Conservation (phyloP, 2,113 vertebrate species). For the Chauna torquata region DNA sequence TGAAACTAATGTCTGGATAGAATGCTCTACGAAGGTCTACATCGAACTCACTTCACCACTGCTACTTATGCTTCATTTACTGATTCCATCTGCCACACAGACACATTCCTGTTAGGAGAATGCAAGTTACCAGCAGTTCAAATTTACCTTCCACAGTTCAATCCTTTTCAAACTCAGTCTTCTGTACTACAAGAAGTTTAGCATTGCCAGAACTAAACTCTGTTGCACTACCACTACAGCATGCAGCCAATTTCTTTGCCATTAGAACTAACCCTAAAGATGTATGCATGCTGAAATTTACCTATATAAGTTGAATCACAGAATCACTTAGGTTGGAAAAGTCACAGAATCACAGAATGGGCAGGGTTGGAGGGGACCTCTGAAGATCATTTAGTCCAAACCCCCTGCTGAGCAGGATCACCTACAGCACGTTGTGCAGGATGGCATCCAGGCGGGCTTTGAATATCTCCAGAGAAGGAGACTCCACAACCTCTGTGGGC, state of each 20-base stretch:
- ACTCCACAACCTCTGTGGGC: no score
- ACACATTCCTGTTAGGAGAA: not conserved
- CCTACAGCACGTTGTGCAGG: no score
- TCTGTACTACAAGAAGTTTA: not conserved
- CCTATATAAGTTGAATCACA: not conserved
- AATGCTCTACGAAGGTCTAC: not conserved
- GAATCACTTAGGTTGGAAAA: no score
- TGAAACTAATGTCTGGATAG: not conserved
- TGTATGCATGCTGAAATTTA: not conserved
- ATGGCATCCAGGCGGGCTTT: no score
- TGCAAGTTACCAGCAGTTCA: not conserved
- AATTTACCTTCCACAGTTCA: not conserved
- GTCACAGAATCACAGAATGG: no score
- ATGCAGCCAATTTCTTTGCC: not conserved
- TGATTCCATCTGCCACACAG: not conserved
- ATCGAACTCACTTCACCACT: not conserved
- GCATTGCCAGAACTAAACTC: not conserved
- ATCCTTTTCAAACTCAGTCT: not conserved
- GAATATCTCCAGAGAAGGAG: no score
- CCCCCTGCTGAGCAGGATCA: no score
- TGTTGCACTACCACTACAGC: not conserved
- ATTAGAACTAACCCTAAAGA: not conserved
- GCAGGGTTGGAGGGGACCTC: no score
- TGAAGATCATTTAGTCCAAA: no score
- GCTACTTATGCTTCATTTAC: not conserved